Evolutionary conservation across 2,797 vertebrate genomes (phyloP), one percentile per base, ranked within the genome.

Genomic region (Staurois parvus): DNA sequence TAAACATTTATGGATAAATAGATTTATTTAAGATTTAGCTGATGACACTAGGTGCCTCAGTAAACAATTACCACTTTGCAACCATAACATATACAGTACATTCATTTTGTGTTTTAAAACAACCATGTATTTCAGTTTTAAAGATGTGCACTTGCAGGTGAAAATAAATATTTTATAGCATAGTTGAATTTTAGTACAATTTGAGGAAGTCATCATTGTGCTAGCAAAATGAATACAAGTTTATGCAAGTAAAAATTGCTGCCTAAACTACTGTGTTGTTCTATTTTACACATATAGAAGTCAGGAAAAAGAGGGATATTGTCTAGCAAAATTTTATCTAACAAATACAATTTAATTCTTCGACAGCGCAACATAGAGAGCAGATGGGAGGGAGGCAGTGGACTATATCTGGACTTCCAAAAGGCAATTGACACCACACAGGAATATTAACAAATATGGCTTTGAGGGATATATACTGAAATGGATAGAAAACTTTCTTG

Each of bases 401-500:
- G 85, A 87, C 81, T 87, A 79, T 87, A 83, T 84, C 81, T 87
- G 85, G 85, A 87, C 85, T 87, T 87, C 85, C 85, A 87, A 84
- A 87, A 87, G 81, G 70, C 85, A 87, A 79, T 87, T 84, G 85
- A 56, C 81, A 79, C 76, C 81, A 83, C 72, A 87, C 81, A 87
- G 81, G 85, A 87, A 84, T 87, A 79, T 83, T 87, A 79, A 87
- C 85, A 87, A 87, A 83, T 79, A 87, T 87, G 85, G 85, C 85
- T 69, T 87, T 83, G 85, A 87, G 85, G 81, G 85, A 87, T 79
- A 79, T 87, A 75, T 77, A 87, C 85, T 87, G 85, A 87, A 82
- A 87, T 87, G 85, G 85, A 87, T 87, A 87, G 85, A 87, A 87
- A 87, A 87, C 85, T 87, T 29, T 87, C 85, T 84, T 87, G 85